Evolutionary conservation across 1,140 invertebrate genomes (phyloP).

Genomic region (Drosophila navojoa): DNA sequence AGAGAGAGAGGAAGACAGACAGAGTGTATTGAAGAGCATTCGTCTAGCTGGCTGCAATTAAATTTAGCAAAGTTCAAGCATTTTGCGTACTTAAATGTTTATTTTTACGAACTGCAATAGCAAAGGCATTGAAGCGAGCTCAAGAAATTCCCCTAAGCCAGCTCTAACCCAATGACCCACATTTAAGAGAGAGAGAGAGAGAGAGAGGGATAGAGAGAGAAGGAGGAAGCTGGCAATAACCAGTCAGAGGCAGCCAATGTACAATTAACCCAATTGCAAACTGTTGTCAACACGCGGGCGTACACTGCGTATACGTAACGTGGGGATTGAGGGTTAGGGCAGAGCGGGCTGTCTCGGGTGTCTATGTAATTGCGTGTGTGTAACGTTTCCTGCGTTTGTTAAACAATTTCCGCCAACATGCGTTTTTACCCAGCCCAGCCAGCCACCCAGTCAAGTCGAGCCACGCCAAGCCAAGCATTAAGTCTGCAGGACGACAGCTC

Average conservation of each 20-base stretch:
- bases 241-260: conserved; percentile 60
- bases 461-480: conserved; percentile 19
- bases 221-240: conserved; percentile 23
- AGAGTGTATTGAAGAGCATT: conserved; percentile 19
- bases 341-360: conserved; percentile 18
- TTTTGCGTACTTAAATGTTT: conserved; percentile 35
- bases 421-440: conserved; percentile 18
- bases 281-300: conserved; percentile 73
- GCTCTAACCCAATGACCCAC: conserved; percentile 61
- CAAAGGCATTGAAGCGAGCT: conserved; percentile 2
- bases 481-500: conserved; percentile 24
- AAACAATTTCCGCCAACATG: conserved; percentile 69
- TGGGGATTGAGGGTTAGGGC: background rate
- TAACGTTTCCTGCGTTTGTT: conserved; percentile 73
- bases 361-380: conserved; percentile 63
- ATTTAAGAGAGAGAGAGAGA: conserved; percentile 40
- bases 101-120: conserved; percentile 28
- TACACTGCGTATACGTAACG: conserved; percentile 68
- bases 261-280: conserved; percentile 81
- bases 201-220: no score
- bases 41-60: conserved; percentile 17
- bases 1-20: background rate
- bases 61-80: conserved; percentile 13
- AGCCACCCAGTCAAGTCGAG: conserved; percentile 4
- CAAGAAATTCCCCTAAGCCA: background rate